phyloP scores from a whole-genome alignment of 1,140 invertebrate species.

The Hetaerina americana region DNA sequence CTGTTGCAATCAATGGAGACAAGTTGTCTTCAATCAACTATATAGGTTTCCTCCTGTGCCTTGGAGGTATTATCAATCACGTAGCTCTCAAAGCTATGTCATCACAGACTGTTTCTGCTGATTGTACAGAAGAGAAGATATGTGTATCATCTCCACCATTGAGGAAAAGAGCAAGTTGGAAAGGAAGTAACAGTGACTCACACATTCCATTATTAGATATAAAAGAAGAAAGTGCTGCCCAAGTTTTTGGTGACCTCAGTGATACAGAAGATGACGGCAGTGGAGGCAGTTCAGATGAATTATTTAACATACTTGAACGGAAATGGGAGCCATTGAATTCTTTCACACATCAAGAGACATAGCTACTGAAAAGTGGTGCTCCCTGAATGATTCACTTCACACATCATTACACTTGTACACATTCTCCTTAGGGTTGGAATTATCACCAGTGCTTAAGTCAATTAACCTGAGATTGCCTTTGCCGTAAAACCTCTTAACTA shows the following conservation, averaged over 20 bases:
- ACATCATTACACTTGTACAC: no score
- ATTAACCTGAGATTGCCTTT: no score
- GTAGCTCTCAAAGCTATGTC: conserved; percentile 53
- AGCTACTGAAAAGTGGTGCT: no score
- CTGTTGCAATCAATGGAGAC: conserved; percentile 74
- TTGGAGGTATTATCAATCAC: conserved; percentile 79
- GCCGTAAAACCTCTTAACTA: no score
- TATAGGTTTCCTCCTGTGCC: conserved; percentile 72
- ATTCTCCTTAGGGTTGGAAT: no score
- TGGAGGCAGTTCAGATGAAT: neutral
- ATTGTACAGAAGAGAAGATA: neutral
- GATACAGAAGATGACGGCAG: neutral
- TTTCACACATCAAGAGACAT: no score
- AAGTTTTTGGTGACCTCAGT: neutral
- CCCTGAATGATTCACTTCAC: no score
- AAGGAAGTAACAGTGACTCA: neutral
- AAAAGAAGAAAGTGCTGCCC: neutral
- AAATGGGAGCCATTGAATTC: no score
- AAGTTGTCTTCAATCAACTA: conserved; percentile 69
- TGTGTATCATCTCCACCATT: neutral
- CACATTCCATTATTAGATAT: neutral
- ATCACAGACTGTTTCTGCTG: neutral
- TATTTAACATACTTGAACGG: neutral
- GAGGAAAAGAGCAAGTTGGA: neutral
- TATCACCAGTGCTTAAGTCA: no score